Base-by-base conservation (phyloP, 2,113 vertebrate species). In the Microtus richardsoni region DNA sequence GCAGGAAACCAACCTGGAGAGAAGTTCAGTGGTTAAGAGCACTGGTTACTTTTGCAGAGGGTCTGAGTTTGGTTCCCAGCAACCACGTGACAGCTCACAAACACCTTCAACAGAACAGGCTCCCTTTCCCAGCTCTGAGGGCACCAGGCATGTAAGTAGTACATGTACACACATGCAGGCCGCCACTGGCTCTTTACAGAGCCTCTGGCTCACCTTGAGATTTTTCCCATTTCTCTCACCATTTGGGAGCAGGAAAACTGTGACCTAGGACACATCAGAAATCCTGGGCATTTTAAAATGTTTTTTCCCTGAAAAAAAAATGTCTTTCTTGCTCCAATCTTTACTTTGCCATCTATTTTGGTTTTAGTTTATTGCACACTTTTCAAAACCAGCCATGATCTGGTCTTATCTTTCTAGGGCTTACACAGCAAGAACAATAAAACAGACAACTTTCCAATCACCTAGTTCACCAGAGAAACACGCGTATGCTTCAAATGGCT, bases 401-500 rank as follows among this genome's bases (percentile, higher is more conserved):
- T 19, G 71, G 90, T 64, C 93, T 94, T 68, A 41, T 44, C 80
- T 70, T 93, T 96, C 88, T 92, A 60, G 80, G 93, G 83, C 88
- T 86, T 33, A 77, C 22, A 1, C 19, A 58, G 92, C 96, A 94
- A 96, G 44, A 26, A 73, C 91, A 92, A 93, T 71, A 79, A 84
- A 95, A 82, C 80, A 4, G 62, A 97, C 84, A 47, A 28, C 84
- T 92, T 95, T 54, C 91, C 87, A 85, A 12, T 26, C 36, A 85
- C 73, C 75, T 75, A 19, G 88, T 91, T 74, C 85, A 96, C 97
- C 94, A 39, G 96, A 96, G 93, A 88, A 84, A 39, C 71, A 13
- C 94, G 74, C 97, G 90, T 96, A 96, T 80, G 89, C 91, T 97
- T 95, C 75, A 44, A 16, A 60, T 97, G 96, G 97, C 94, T 97